A percentile compares a stretch with the other conserved stretches of the same genome.
These are phyloP conservation scores for Eilema griseolum DNA, from an alignment of 2,888 invertebrate species.

Conservation along the genomic window DNA sequence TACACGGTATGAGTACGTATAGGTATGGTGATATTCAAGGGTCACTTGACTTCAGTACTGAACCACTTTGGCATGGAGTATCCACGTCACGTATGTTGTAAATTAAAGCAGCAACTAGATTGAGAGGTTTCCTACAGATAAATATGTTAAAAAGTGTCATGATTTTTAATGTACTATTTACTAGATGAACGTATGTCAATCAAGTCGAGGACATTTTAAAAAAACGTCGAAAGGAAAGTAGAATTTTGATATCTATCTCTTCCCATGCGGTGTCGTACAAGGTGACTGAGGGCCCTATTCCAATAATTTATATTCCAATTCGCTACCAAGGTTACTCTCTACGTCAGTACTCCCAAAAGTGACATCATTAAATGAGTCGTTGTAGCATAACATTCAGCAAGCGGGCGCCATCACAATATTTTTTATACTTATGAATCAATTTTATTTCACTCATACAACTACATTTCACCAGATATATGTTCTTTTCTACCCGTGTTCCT, in stretches of 20 bases:
- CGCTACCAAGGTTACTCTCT: slow-evolving; percentile 33
- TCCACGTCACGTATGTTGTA: neutral
- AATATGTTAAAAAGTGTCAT: neutral
- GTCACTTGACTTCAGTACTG: slow-evolving; percentile 18
- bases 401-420: slow-evolving; percentile 31
- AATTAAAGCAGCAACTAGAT: slow-evolving; percentile 4
- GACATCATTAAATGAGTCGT: slow-evolving; percentile 39
- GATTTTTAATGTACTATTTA: neutral
- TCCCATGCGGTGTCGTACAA: too few relatives aligned
- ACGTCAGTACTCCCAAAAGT: slow-evolving; percentile 38
- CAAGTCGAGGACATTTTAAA: too few relatives aligned
- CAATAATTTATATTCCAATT: slow-evolving; percentile 20
- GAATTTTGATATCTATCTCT: too few relatives aligned
- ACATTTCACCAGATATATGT: too few relatives aligned
- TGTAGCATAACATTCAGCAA: slow-evolving; percentile 30
- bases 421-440: slow-evolving; percentile 26
- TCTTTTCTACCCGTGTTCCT: too few relatives aligned
- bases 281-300: too few relatives aligned
- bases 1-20: neutral
- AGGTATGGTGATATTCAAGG: slow-evolving; percentile 12
- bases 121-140: neutral
- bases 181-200: neutral
- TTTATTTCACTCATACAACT: slow-evolving; percentile 4
- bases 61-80: slow-evolving; percentile 10
- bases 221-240: too few relatives aligned